Base-by-base conservation (phyloP, 1,140 invertebrate species). In the Trichonephila clavipes region DNA sequence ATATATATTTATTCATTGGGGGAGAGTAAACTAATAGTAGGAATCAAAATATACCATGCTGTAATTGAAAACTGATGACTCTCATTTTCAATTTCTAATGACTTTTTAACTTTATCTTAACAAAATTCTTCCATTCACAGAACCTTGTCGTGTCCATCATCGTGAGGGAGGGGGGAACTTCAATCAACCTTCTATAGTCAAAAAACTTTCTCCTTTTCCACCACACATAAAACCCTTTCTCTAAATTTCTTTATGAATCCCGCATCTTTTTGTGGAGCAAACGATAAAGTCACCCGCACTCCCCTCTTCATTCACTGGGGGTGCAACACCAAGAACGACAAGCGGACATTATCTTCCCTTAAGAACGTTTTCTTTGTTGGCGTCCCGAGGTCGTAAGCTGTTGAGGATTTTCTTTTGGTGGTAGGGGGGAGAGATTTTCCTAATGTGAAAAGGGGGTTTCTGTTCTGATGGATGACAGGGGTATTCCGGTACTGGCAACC, bases 351-450 rank as follows among this genome's bases (percentile, higher is more conserved):
- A 77, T 77, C 72, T 77, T 14, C 72, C 72, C 28, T 14, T 24
- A 77, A 28, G 34, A 77, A 34, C 28, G 18, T 40, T 77, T 77
- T 28, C 34, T 34, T 40, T 77, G 28, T 24, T 34, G 28, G 72
- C 72, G 28, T 77, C 28, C 72, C 72, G 72, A 77, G 72, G 72
- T 77, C 72, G 28, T 77, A 77, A 77, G 72, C 72, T 77, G 72
- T 77, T 77, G 72, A 34, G 72, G 72, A 77, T 77, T 77, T 77
- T 77, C 72, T 77, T 77, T 77, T 18, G 24, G 24, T 10, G 10
- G 28, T 34, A 34, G 28, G 72, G 19, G 28, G 14, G 28, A 34
- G 72, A 40, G 62, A 34, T 77, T 77, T 34, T 77, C 72, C 28
- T 77, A 77, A 77, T 77, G 72, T 77, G 28, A 14, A 28, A 34